phyloP scores from a whole-genome alignment of 2,888 invertebrate genomes.

The Mactromeris polynyma region DNA sequence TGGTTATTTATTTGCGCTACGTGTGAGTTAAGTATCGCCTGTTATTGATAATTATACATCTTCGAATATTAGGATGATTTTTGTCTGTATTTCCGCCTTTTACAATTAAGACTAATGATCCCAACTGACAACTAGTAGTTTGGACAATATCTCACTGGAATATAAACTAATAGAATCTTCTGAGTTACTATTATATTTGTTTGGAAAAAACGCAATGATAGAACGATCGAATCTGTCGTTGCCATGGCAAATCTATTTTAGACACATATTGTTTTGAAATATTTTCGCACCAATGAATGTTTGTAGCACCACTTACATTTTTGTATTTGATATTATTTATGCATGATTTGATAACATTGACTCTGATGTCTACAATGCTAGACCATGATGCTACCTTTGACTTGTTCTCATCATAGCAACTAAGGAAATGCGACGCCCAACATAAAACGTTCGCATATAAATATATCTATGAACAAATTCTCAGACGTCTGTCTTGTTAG shows the following conservation, averaged over 20 bases:
- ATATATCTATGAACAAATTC: too few species aligned
- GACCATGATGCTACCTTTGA: too few species aligned
- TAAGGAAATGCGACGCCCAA: too few species aligned
- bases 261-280: not conserved
- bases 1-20: not conserved
- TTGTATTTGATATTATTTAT: too few species aligned
- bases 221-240: not conserved
- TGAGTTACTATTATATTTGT: not conserved
- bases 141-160: not conserved
- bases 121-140: constrained; percentile 7
- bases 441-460: too few species aligned
- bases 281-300: not conserved
- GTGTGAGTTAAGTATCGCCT: not conserved
- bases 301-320: too few species aligned
- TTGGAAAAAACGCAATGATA: not conserved
- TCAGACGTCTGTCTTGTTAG: too few species aligned
- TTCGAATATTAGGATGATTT: not conserved
- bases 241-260: not conserved
- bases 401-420: too few species aligned
- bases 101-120: constrained; percentile 24
- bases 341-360: too few species aligned
- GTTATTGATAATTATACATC: constrained; percentile 23
- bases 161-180: not conserved
- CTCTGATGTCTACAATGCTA: too few species aligned
- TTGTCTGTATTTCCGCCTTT: constrained; percentile 29